Evolutionary conservation across 2,113 vertebrate species (phyloP), one percentile per base, ranked within the genome.

Genomic region (Xiphias gladius): DNA sequence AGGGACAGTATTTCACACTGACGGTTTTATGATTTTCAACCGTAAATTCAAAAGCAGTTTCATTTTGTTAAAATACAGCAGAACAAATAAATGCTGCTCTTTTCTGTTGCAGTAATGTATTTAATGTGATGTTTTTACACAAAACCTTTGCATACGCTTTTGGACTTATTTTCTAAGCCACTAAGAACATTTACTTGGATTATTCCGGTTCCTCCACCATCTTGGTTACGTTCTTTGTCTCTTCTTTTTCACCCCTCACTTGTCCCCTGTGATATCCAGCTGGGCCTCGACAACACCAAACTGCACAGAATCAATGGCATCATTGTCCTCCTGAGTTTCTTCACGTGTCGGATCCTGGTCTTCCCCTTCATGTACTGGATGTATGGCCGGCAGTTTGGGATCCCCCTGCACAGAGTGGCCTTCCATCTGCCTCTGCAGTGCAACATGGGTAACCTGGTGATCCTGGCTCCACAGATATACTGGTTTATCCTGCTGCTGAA

Each of bases 281-380:
- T 97, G 61, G 95, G 96, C 46, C 94, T 96, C 52, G 96, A 97
- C 48, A 92, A 96, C 88, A 94, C 94, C 0, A 80, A 91, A 48
- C 89, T 97, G 81, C 96, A 97, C 95, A 95, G 94, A 58, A 89
- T 96, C 91, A 99, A 98, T 0, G 97, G 97, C 19, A 30, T 96
- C 86, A 2, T 97, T 30, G 89, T 96, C 6, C 91, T 98, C 76
- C 65, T 95, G 88, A 97, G 94, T 24, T 99, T 99, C 94, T 94
- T 98, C 89, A 32, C 64, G 5, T 98, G 96, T 83, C 96, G 97
- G 35, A 97, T 99, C 68, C 89, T 97, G 17, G 85, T 99, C 39
- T 99, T 99, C 89, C 97, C 97, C 16, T 98, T 95, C 92, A 98
- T 99, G 97, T 99, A 98, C 87, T 93, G 93, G 87, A 94, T 94